phyloP scores from a whole-genome alignment of 2,113 vertebrate genomes.

The Tretioscincus oriximinensis region DNA sequence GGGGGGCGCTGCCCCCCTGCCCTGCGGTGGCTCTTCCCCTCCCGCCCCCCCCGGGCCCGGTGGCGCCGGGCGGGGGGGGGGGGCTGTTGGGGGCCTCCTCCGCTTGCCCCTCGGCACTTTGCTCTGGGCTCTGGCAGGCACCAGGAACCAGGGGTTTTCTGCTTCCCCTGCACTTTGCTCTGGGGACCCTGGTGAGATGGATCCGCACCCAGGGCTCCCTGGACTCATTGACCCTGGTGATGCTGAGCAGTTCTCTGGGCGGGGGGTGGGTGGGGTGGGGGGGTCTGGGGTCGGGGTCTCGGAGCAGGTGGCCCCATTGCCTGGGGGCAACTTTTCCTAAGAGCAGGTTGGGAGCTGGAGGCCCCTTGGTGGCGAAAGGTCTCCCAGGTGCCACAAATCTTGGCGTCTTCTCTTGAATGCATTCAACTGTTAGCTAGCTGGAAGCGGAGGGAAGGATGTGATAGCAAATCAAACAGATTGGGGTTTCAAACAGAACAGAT shows the following conservation, averaged over 20 bases:
- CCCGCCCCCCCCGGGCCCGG: too few relatives aligned
- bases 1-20: too few relatives aligned
- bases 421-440: neutral
- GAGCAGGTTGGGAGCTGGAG: constrained; percentile 12
- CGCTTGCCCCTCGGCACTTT: neutral
- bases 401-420: neutral
- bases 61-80: too few relatives aligned
- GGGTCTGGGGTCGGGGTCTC: neutral
- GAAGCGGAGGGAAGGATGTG: neutral
- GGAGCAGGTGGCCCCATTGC: neutral
- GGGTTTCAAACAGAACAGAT: too few relatives aligned
- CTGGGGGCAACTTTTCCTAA: constrained; percentile 7
- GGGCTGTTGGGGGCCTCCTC: neutral
- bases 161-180: neutral
- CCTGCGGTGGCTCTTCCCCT: too few relatives aligned
- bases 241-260: neutral
- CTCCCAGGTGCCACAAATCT: neutral
- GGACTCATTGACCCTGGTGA: neutral
- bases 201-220: neutral
- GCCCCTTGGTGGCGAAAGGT: neutral
- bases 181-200: neutral
- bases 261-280: too few relatives aligned
- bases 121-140: neutral
- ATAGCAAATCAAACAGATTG: neutral
- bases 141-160: too few relatives aligned